phyloP scores from a whole-genome alignment of 1,140 invertebrate genomes.

The Gerris buenoi region DNA sequence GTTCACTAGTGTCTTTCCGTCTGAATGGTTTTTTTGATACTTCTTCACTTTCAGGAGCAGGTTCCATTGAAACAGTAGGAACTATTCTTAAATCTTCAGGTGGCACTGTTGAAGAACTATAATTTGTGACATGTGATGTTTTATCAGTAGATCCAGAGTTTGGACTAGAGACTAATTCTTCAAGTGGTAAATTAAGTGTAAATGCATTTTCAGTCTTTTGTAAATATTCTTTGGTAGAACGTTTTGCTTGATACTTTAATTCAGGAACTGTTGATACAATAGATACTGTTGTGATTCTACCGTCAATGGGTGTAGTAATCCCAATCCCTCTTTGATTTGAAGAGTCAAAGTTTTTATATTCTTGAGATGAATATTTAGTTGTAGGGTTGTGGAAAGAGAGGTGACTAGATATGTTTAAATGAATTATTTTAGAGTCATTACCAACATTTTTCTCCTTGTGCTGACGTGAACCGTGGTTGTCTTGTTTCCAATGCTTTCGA shows the following conservation, averaged over 20 bases:
- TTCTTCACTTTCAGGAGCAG: not conserved
- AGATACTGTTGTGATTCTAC: not conserved
- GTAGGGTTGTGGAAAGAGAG: not conserved
- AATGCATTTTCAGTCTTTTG: not conserved
- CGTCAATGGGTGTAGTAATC: not conserved
- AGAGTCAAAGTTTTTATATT: no score
- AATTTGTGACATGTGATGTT: no score
- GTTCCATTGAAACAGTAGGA: not conserved
- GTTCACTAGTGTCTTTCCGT: not conserved
- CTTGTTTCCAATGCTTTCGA: no score
- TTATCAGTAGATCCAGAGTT: no score
- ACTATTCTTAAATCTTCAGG: no score
- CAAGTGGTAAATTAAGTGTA: not conserved
- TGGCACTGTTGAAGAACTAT: no score
- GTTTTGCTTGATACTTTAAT: not conserved
- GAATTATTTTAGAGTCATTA: not conserved
- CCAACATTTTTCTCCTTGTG: no score
- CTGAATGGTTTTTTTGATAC: not conserved
- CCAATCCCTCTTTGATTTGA: no score
- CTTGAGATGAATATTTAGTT: no score
- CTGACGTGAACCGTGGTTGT: no score
- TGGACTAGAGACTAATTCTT: no score
- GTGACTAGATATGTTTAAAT: not conserved
- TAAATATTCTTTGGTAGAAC: not conserved
- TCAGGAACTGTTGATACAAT: not conserved